Base-by-base conservation (phyloP, 1,140 invertebrate species). In the Platyscapa corneri region DNA sequence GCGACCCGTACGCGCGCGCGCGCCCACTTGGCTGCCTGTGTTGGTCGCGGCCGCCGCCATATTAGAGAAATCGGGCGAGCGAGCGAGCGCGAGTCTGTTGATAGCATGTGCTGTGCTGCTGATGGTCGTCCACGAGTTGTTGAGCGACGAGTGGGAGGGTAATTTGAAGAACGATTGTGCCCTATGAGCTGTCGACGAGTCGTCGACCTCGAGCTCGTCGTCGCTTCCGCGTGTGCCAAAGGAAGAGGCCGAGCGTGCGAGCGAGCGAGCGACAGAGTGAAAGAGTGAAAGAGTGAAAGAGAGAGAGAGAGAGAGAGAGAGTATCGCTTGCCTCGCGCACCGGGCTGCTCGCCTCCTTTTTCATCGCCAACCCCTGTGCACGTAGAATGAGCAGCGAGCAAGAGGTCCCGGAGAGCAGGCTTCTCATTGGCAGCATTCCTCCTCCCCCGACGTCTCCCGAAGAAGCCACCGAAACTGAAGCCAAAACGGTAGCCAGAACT, bases 371-470 rank as follows among this genome's bases (percentile, higher is more conserved):
- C 74, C 37, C 30, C 30, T 23, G 56, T 32, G 18, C 30, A 56
- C 65, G 77, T 85, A 86, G 84, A 82, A 86, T 86, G 84, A 86
- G 32, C 84, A 82, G 74, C 72, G 80, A 86, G 80, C 74, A 23
- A 10, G 64, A 82, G 30, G 74, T 32, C 27, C 20, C 60, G 84
- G 80, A 86, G 72, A 86, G 74, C 80, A 82, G 67, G 74, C 74
- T 70, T 70, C 30, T 39, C 16, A 60, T 60, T 39, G 32, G 18
- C 53, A 56, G 39, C 56, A 37, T 60, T 67, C 83, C 83, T 34
- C 27, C 30, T 42, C 34, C 39, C 56, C 27, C 72, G 10, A 46
- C 42, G 0, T 77, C 65, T 7, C 18, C 65, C 1, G n/a, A 8
- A 37, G 1, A n/a, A 34, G 27, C 10, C 7, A 0, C 10, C 30